Conservation (phyloP, 2,888 invertebrate genomes). For the Macrostomum cliftonense region DNA sequence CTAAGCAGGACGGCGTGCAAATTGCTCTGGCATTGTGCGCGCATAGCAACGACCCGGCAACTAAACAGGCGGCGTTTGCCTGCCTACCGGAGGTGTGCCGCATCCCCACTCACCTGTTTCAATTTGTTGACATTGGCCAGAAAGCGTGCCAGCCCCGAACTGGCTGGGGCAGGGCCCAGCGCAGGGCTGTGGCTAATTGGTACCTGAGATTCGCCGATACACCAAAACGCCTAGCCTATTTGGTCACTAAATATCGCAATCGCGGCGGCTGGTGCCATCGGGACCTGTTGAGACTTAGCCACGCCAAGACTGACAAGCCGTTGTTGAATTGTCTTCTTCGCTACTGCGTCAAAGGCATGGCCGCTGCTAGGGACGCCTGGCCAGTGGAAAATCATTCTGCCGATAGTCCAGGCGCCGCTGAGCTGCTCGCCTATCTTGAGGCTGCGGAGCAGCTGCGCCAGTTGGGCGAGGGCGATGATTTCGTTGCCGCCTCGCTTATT, state of each 20-base stretch:
- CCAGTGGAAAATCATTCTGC: constrained; percentile 12
- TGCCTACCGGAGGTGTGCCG: constrained; percentile 44
- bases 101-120: constrained; percentile 48
- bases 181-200: constrained; percentile 48
- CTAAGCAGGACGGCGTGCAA: constrained; percentile 39
- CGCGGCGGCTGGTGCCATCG: constrained; percentile 54
- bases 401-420: constrained; percentile 16
- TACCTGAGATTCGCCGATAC: constrained; percentile 39
- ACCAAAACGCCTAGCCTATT: constrained; percentile 47
- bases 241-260: constrained; percentile 47
- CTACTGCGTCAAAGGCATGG: constrained; percentile 19
- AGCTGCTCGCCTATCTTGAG: constrained; percentile 21
- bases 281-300: constrained; percentile 44
- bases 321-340: constrained; percentile 15
- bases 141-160: constrained; percentile 28
- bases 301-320: constrained; percentile 16
- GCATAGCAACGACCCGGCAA: constrained; percentile 32
- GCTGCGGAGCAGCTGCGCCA: constrained; percentile 24
- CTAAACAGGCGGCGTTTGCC: constrained; percentile 44
- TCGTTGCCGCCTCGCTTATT: constrained; percentile 20
- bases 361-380: constrained; percentile 17
- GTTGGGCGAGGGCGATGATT: constrained; percentile 18
- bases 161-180: constrained; percentile 49
- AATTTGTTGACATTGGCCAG: constrained; percentile 47
- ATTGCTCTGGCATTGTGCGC: constrained; percentile 49